Evolutionary conservation across 2,888 invertebrate species (phyloP).

Genomic region (Agrenia bidenticulata): DNA sequence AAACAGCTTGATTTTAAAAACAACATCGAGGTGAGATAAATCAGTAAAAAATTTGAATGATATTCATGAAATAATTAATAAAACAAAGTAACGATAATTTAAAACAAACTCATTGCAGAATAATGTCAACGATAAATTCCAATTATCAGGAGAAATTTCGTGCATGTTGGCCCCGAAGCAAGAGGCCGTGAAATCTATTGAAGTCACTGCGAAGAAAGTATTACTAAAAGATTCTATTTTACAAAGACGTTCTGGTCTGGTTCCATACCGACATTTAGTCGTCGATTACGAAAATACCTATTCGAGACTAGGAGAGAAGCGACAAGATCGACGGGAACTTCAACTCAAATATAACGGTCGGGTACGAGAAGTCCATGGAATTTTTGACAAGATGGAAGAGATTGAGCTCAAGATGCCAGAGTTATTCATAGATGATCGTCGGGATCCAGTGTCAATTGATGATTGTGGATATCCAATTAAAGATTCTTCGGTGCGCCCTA

Average conservation of each 20-base stretch:
- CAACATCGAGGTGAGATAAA: too few species aligned
- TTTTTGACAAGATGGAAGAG: slow-evolving; percentile 6
- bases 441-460: background rate
- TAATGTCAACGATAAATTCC: background rate
- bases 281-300: slow-evolving; percentile 10
- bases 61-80: too few species aligned
- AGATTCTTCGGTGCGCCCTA: background rate
- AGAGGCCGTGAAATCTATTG: background rate
- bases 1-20: background rate
- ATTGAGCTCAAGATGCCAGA: background rate
- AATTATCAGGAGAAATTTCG: background rate
- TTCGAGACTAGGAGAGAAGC: slow-evolving; percentile 4
- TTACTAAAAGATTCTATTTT: background rate
- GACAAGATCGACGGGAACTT: slow-evolving; percentile 4
- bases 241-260: slow-evolving; percentile 11
- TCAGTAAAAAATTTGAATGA: too few species aligned
- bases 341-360: slow-evolving; percentile 12
- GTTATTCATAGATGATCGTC: too few species aligned
- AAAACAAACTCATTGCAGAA: too few species aligned
- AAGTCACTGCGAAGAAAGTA: background rate
- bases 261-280: background rate
- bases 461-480: background rate
- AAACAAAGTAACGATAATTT: too few species aligned
- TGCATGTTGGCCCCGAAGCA: slow-evolving; percentile 1
- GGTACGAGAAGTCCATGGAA: slow-evolving; percentile 21